Evolutionary conservation across 2,797 vertebrate genomes (phyloP), one percentile per base, ranked within the genome.

Genomic region (Phaenicophaeus curvirostris): DNA sequence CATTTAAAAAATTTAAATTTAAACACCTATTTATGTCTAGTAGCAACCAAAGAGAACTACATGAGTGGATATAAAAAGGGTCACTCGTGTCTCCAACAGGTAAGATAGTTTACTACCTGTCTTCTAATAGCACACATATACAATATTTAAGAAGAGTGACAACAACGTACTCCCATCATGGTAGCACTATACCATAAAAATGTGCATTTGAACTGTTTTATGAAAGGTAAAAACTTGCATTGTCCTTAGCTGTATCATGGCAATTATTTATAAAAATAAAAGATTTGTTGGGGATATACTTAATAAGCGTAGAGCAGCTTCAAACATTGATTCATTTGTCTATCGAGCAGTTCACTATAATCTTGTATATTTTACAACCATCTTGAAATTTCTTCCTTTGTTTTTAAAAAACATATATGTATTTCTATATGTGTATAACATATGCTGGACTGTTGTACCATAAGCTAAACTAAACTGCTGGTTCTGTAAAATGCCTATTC

Each of bases 401-500:
- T 76, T 71, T 84, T 84, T 57, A 80, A 88, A 87, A 9, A 28
- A 55, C 15, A 74, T 25, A 48, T 11, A 17, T 67, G 12, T 62
- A 20, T 37, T 87, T 72, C n/a, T 42, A 24, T 50, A 71, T 44
- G 31, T 14, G 2, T 63, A 27, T 86, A 88, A 79, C 42, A 55
- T 23, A 37, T 62, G 9, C 15, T 71, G 28, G 50, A 50, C 39
- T 42, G 42, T 6, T 82, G 19, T 55, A 89, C 51, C 80, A 50
- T 39, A 42, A 66, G 25, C 25, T 94, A 68, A 72, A 62, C 59
- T 79, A 82, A 93, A 76, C 12, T 46, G 31, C 65, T 88, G 50
- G 42, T 69, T 28, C 41, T 88, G 55, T 90, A 90, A 14, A 77
- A 42, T 61, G 41, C 28, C 80, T 94, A 69, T 94, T 95, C 65